Evolutionary conservation across 1,140 invertebrate genomes (phyloP), one percentile per base, ranked within the genome.

Genomic region (Laodelphax striatellus): DNA sequence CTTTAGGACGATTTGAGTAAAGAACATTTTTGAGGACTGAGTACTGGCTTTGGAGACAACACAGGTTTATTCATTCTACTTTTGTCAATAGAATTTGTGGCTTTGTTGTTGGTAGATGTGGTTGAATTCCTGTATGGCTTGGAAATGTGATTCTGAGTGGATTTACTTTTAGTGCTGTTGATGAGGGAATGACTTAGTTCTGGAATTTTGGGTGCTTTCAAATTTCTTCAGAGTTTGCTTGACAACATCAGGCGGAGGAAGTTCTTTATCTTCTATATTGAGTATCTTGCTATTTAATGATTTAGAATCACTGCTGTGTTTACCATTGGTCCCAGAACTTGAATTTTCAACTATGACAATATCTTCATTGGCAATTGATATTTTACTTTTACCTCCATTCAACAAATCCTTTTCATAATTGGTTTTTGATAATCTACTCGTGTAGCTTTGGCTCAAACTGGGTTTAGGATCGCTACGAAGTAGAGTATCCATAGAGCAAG

Each of bases 211-310:
- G 16, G 58, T 77, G 28, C 80, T 79, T 71, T 94, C 90, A 72
- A 94, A 94, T 67, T 91, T 85, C 66, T 85, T 82, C 62, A 90
- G 80, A 1, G 87, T 86, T 50, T 88, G 87, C 67, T 88, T 89
- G 42, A 93, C 90, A 52, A 90, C 80, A 78, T 92, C 90, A 1
- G 86, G 84, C 2, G 88, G 88, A 2, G 90, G 90, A 17, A 90
- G 78, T 64, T 92, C 90, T 0, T 82, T 84, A 44, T 90, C 87
- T 60, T 83, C 83, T 57, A 88, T 88, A 73, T 1, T 85, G 84
- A 50, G 6, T 11, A 11, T 50, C 16, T 50, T 50, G 16, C 21
- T 19, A 17, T 43, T 46, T 31, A 34, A 19, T 4, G 28, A 17
- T 34, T 28, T 28, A 31, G 28, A 42, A 41, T 52, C 55, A 54